phyloP scores from a whole-genome alignment of 2,888 invertebrate genomes.

The Xanthorhoe designata region DNA sequence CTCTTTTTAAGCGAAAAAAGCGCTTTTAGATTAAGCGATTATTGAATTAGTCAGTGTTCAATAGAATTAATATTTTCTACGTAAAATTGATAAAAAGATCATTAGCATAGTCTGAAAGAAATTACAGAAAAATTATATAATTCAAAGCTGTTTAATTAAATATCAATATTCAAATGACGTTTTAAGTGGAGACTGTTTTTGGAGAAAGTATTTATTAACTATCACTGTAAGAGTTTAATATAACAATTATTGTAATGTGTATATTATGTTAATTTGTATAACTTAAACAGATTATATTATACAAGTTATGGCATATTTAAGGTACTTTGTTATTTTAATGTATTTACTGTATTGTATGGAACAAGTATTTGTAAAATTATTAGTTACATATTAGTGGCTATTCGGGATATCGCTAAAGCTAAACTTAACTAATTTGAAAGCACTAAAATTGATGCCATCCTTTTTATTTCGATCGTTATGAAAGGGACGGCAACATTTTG shows the following conservation, averaged over 20 bases:
- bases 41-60: too few species aligned
- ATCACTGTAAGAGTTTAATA: not conserved
- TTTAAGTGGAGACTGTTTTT: not conserved
- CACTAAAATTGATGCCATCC: too few species aligned
- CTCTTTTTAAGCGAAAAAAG: too few species aligned
- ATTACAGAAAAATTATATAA: not conserved
- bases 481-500: too few species aligned
- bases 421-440: too few species aligned
- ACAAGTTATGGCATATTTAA: not conserved
- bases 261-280: not conserved
- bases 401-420: too few species aligned
- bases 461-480: too few species aligned
- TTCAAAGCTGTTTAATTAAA: not conserved
- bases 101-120: not conserved
- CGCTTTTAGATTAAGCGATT: too few species aligned
- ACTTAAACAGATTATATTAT: not conserved
- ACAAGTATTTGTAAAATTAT: too few species aligned
- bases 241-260: not conserved
- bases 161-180: not conserved
- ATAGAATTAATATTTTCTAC: constrained; percentile 32
- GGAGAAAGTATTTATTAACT: not conserved
- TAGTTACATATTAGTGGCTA: too few species aligned
- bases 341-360: not conserved
- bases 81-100: constrained; percentile 30
- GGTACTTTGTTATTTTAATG: not conserved